Conservation (phyloP, 2,888 invertebrate genomes). For the Eurois occulta region DNA sequence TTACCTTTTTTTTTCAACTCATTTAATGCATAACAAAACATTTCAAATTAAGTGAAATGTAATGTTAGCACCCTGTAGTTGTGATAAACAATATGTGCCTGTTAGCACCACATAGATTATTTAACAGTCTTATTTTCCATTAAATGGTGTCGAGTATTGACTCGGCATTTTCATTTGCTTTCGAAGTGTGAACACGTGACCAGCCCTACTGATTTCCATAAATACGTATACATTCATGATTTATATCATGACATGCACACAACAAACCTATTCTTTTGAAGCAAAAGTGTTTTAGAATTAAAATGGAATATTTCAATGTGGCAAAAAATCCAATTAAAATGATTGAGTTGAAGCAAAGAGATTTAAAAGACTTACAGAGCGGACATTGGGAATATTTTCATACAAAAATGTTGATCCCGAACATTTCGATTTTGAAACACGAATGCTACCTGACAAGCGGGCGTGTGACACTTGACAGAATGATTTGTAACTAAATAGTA, state of each 20-base stretch:
- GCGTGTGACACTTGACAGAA: too few species aligned
- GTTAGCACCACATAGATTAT: slow-evolving; percentile 77
- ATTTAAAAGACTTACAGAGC: too few species aligned
- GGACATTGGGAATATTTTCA: too few species aligned
- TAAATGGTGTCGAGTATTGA: slow-evolving; percentile 69
- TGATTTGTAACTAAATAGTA: too few species aligned
- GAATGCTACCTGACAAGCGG: too few species aligned
- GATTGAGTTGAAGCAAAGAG: not conserved
- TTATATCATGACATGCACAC: not conserved
- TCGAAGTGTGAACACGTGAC: slow-evolving; percentile 54
- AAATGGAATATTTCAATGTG: not conserved
- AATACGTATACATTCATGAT: slow-evolving; percentile 1
- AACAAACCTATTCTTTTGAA: not conserved
- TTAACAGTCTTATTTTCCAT: slow-evolving; percentile 81
- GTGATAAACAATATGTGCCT: slow-evolving; percentile 68
- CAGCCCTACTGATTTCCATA: slow-evolving; percentile 35
- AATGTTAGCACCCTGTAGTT: slow-evolving; percentile 62
- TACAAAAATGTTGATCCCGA: too few species aligned
- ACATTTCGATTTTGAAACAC: too few species aligned
- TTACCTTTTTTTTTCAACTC: slow-evolving; percentile 4
- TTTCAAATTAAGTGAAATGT: slow-evolving; percentile 32
- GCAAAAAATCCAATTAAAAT: not conserved
- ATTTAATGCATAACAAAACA: slow-evolving; percentile 52
- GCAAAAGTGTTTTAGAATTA: not conserved
- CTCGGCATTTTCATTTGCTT: slow-evolving; percentile 68